Evolutionary conservation across 2,113 vertebrate genomes (phyloP).

Genomic region (Colinus virginianus): DNA sequence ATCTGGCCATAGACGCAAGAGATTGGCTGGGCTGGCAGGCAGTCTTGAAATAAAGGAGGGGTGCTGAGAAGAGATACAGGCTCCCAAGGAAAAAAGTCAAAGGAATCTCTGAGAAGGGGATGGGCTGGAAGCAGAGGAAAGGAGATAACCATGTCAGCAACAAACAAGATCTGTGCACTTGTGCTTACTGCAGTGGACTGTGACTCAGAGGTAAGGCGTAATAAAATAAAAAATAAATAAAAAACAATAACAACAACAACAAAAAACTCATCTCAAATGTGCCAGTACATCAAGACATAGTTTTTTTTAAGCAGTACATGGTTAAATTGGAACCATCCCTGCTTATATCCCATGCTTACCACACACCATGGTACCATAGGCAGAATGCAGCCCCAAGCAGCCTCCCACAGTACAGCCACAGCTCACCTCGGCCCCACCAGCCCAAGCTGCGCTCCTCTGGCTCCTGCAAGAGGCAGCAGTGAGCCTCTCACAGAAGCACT

Average conservation of each 20-base stretch:
- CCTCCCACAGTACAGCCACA: neutral
- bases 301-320: neutral
- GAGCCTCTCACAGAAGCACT: neutral
- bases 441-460: neutral
- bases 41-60: neutral
- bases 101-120: slow-evolving; percentile 14
- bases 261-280: neutral
- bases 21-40: neutral
- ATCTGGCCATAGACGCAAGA: neutral
- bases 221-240: neutral
- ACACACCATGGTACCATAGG: neutral
- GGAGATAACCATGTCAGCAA: neutral
- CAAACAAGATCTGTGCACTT: neutral
- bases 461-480: neutral
- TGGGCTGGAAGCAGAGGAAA: neutral
- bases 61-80: neutral
- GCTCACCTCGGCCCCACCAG: neutral
- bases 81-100: neutral
- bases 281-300: neutral
- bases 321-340: neutral
- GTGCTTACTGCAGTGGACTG: neutral
- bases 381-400: rapidly evolving
- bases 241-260: neutral
- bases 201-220: neutral
- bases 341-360: neutral